These are phyloP conservation scores for Wiebesia pumilae DNA, from an alignment of 1,140 invertebrate species.

Conservation along the genomic window DNA sequence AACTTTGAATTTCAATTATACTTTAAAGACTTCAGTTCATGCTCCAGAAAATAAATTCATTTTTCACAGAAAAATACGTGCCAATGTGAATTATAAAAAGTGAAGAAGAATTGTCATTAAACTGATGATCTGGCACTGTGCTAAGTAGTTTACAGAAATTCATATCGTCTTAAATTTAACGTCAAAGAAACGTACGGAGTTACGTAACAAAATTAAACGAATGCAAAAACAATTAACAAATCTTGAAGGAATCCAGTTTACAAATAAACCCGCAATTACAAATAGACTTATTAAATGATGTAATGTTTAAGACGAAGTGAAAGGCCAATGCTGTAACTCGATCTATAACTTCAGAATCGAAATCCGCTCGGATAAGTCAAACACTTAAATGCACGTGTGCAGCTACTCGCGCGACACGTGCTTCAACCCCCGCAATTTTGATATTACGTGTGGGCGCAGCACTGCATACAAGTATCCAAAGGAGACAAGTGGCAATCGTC, in stretches of 20 bases:
- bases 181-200: background rate
- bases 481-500: constrained; percentile 7
- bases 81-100: background rate
- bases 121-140: background rate
- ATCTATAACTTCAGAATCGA: background rate
- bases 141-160: background rate
- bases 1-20: no score
- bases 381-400: constrained; percentile 22
- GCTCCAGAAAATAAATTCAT: no score
- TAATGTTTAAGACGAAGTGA: background rate
- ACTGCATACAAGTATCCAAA: constrained; percentile 13
- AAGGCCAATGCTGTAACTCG: constrained; percentile 10
- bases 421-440: background rate
- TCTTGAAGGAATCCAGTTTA: background rate
- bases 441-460: constrained; percentile 23
- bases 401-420: constrained; percentile 31
- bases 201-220: background rate
- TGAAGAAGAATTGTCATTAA: background rate
- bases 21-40: no score
- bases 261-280: background rate
- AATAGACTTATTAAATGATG: background rate
- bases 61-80: no score
- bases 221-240: background rate
- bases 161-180: background rate
- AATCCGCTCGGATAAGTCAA: background rate